Evolutionary conservation across 53 echinoderm and acorn worm genomes (phyloP).

Genomic region (Patiria pectinifera): DNA sequence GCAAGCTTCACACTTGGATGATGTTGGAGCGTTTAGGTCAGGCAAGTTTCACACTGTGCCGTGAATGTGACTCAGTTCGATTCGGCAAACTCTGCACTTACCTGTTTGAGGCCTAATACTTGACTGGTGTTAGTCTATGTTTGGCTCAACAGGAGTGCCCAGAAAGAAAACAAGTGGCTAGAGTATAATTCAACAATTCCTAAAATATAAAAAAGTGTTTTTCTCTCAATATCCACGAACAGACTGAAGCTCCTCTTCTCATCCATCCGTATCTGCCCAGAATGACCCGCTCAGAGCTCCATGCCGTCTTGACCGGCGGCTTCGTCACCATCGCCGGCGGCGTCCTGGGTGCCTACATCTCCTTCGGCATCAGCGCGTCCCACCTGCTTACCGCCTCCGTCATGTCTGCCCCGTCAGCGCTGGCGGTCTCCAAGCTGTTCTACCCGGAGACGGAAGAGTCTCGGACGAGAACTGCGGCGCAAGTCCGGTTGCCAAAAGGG

Average conservation of each 20-base stretch:
- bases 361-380: slow-evolving; percentile 92
- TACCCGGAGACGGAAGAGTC: slow-evolving; percentile 88
- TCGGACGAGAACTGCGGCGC: slow-evolving; percentile 63
- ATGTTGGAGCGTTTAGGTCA: too few relatives aligned
- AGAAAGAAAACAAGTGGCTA: too few relatives aligned
- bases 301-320: slow-evolving; percentile 98
- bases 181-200: too few relatives aligned
- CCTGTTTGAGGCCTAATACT: too few relatives aligned
- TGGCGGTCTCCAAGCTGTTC: slow-evolving; percentile 90
- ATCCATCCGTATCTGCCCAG: slow-evolving; percentile 83
- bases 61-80: too few relatives aligned
- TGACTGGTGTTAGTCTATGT: too few relatives aligned
- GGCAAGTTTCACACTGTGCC: too few relatives aligned
- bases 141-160: too few relatives aligned
- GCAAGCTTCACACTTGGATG: too few relatives aligned
- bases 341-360: slow-evolving; percentile 94
- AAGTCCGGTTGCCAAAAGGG: slow-evolving; percentile 77
- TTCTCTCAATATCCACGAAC: not conserved
- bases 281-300: slow-evolving; percentile 94
- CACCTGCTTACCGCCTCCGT: slow-evolving; percentile 92
- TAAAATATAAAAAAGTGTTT: not conserved
- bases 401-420: slow-evolving; percentile 96
- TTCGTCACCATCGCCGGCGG: slow-evolving; percentile 94
- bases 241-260: slow-evolving; percentile 94
- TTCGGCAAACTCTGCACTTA: too few relatives aligned